Evolutionary conservation across 2,113 vertebrate genomes (phyloP).

Genomic region (Sorex araneus): DNA sequence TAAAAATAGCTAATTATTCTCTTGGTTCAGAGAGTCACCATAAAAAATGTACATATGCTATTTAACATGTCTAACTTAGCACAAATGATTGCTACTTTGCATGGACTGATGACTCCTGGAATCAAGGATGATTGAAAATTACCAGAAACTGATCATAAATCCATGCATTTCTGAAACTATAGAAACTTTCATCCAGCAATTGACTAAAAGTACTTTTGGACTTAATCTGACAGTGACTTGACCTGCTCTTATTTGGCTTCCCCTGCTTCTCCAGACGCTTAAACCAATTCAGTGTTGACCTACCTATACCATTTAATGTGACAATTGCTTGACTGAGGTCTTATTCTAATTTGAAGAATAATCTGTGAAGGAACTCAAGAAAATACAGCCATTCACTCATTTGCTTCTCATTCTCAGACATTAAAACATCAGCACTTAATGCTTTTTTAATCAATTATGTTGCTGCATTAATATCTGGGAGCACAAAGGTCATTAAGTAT

Average conservation of each 20-base stretch:
- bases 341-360: slow-evolving; percentile 45
- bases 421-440: background rate
- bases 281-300: background rate
- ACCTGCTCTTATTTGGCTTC: background rate
- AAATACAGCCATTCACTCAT: background rate
- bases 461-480: background rate
- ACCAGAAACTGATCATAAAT: background rate
- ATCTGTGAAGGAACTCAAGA: background rate
- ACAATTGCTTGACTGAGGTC: background rate
- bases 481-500: background rate
- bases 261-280: background rate
- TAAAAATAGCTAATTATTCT: background rate
- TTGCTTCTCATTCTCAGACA: background rate
- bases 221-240: background rate
- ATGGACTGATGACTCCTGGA: background rate
- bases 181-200: background rate
- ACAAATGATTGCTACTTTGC: background rate
- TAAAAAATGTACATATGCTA: slow-evolving; percentile 18
- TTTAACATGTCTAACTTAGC: background rate
- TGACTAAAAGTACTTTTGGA: background rate
- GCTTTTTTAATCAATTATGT: too few species aligned
- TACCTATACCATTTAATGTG: background rate
- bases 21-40: background rate
- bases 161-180: background rate
- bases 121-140: slow-evolving; percentile 1